Base-by-base conservation (phyloP, 2,797 vertebrate genomes). In the Knipowitschia caucasica region DNA sequence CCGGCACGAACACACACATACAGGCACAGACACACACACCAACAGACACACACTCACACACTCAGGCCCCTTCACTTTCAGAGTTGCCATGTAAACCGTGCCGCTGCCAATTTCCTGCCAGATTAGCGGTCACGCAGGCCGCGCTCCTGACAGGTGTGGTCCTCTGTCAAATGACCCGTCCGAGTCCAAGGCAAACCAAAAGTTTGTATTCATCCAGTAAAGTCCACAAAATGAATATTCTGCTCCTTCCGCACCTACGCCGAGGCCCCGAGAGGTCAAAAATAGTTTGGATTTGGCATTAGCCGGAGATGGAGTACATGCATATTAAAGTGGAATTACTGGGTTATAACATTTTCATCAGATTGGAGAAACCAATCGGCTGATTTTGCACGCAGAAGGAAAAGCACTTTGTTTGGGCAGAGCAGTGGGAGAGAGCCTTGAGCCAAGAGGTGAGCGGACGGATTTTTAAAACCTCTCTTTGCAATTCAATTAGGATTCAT, bases 91-190 rank as follows among this genome's bases (percentile, higher is more conserved):
- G 54, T 73, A 69, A 57, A 70, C 57, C 40, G 61, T 44, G 62
- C 55, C 64, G 55, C 42, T 69, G 68, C 62, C 65, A 84, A 78
- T 86, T 80, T 72, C 51, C 47, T 66, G 71, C 60, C 77, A 72
- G 69, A 84, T 77, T 80, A 83, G 85, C 81, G 67, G 64, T 69
- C 54, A 44, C 59, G 50, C 39, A 49, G 40, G 1, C 5, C 51
- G 45, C 31, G 52, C 64, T 33, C 42, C 62, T 30, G 20, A 56
- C 62, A 72, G 69, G 73, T 78, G 77, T 59, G 59, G 53, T 56
- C 53, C 62, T 38, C 44, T 78, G 54, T 63, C 25, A 71, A 67
- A 60, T 47, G 47, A 71, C 57, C 69, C 9, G 15, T 68, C 20
- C 53, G 39, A 50, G 43, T 40, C 58, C 55, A 54, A 20, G 42